Evolutionary conservation across 2,113 vertebrate species (phyloP).

Genomic region (Vulpes lagopus): DNA sequence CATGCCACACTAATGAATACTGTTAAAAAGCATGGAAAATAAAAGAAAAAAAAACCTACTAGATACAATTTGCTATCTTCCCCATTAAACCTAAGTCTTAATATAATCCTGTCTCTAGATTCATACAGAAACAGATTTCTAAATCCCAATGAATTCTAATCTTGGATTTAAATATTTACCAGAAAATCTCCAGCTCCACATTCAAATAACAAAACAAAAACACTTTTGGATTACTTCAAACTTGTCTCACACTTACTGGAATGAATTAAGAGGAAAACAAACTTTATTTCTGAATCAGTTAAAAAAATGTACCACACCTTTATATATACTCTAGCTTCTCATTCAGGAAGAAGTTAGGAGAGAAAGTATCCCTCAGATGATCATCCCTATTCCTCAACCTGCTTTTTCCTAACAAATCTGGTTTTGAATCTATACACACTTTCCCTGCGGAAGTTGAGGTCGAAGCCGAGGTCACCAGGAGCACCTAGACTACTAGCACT

Average conservation of each 20-base stretch:
- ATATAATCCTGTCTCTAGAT: neutral
- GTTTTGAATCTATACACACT: neutral
- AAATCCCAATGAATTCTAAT: conserved; percentile 46
- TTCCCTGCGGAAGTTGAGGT: neutral
- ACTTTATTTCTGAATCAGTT: neutral
- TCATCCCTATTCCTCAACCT: neutral
- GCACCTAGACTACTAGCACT: neutral
- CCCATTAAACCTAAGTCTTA: conserved; percentile 22
- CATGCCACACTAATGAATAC: neutral
- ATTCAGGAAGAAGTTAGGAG: neutral
- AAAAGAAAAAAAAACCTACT: neutral
- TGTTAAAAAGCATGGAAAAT: conserved; percentile 21
- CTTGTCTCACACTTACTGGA: neutral
- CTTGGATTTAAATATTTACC: conserved; percentile 30
- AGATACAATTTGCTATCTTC: neutral
- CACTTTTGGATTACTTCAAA: conserved; percentile 21
- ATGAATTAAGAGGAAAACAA: neutral
- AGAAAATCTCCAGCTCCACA: conserved; percentile 22
- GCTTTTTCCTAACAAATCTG: neutral
- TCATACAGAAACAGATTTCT: conserved; percentile 54
- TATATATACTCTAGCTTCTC: neutral
- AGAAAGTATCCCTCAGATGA: neutral
- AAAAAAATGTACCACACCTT: neutral
- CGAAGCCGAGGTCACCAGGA: neutral
- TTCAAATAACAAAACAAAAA: conserved; percentile 40